Evolutionary conservation across 2,797 vertebrate genomes (phyloP).

Genomic region (Amazonetta brasiliensis): DNA sequence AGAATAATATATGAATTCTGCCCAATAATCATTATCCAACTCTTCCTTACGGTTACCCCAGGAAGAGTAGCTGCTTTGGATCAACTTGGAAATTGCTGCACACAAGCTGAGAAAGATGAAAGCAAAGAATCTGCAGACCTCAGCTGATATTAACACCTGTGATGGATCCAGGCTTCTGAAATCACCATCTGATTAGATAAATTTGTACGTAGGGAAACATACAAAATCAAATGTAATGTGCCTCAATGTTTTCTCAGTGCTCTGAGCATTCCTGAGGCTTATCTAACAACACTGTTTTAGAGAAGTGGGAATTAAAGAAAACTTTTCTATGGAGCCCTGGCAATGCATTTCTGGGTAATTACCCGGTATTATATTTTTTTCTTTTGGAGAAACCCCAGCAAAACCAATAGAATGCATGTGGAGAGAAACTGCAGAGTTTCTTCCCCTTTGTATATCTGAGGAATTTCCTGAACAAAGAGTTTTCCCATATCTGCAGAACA

Average conservation of each 20-base stretch:
- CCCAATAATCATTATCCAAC: background rate
- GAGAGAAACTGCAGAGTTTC: background rate
- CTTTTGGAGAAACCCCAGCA: background rate
- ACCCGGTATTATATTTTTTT: background rate
- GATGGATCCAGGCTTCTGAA: constrained; percentile 9
- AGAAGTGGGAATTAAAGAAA: background rate
- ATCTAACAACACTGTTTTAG: background rate
- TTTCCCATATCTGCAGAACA: background rate
- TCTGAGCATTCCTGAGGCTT: background rate
- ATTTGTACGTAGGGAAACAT: background rate
- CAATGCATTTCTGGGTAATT: background rate
- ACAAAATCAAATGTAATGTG: background rate
- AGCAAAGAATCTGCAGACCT: background rate
- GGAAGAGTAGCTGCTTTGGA: background rate
- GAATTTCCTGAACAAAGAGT: background rate
- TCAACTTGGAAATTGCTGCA: background rate
- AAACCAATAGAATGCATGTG: background rate
- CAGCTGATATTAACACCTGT: background rate
- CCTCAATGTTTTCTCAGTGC: background rate
- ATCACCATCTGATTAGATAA: background rate
- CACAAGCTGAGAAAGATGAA: constrained; percentile 6
- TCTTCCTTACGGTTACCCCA: background rate
- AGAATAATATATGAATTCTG: background rate
- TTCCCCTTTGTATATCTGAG: background rate
- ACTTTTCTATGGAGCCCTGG: background rate